phyloP scores from a whole-genome alignment of 2,797 vertebrate species.

The Brotula barbata region DNA sequence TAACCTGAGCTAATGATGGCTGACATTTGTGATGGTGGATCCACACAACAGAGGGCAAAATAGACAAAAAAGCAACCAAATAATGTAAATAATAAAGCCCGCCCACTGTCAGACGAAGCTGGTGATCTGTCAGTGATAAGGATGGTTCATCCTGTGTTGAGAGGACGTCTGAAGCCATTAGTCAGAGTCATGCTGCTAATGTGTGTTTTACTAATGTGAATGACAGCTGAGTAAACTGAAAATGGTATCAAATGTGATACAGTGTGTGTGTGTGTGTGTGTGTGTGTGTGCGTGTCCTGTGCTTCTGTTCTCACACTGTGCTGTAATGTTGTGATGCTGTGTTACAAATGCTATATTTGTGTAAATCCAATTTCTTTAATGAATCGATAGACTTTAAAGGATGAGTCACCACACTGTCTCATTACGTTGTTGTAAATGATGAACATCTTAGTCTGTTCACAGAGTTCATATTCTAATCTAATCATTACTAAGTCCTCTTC shows the following conservation, averaged over 20 bases:
- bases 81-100: slow-evolving; percentile 39
- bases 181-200: slow-evolving; percentile 5
- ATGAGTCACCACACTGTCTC: slow-evolving; percentile 32
- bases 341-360: slow-evolving; percentile 40
- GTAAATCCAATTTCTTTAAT: slow-evolving; percentile 53
- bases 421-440: slow-evolving; percentile 30
- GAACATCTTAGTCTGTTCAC: slow-evolving; percentile 27
- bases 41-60: slow-evolving; percentile 15
- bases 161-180: slow-evolving; percentile 55
- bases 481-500: slow-evolving; percentile 20
- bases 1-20: slow-evolving; percentile 48
- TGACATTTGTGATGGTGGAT: slow-evolving; percentile 64
- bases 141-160: slow-evolving; percentile 49
- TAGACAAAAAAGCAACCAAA: slow-evolving; percentile 4
- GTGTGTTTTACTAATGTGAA: slow-evolving; percentile 48
- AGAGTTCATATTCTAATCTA: slow-evolving; percentile 31
- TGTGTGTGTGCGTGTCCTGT: neutral
- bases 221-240: slow-evolving; percentile 33
- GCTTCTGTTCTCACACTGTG: slow-evolving; percentile 14
- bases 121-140: slow-evolving; percentile 76
- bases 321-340: slow-evolving; percentile 35
- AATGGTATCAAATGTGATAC: slow-evolving; percentile 33
- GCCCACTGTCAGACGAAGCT: slow-evolving; percentile 24
- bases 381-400: slow-evolving; percentile 57
- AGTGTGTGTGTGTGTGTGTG: neutral